Evolutionary conservation across 2,888 invertebrate genomes (phyloP), one percentile per base, ranked within the genome.

Genomic region (Argyresthia albistria): DNA sequence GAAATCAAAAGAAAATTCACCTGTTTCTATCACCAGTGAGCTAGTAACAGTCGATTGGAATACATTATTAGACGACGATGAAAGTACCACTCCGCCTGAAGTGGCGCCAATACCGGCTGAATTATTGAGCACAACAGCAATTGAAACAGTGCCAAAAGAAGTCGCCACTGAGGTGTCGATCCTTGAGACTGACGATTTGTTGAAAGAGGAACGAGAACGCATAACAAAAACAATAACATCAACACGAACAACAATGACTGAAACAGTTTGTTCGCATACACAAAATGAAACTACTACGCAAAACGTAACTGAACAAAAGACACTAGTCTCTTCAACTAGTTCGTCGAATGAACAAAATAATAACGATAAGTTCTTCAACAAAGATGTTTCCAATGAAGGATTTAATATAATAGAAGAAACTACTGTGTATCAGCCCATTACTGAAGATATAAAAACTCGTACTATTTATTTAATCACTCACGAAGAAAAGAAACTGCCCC

Each of bases 401-500:
- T 66, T 72, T 35, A 74, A 73, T 58, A 68, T 76, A 35, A 69
- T 78, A 10, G 72, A 81, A 62, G 76, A 81, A 63, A 64, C 74
- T 46, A 77, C 76, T 54, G 61, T 65, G 7, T 75, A 72, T 54
- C 69, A 73, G 60, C 74, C 78, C 49, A 65, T 73, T 8, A 59
- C 63, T 25, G 67, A 70, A 56, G 72, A 80, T 53, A 55, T 66
- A 39, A 77, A 82, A 65, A 88, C 88, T 14, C 77, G 76, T 54
- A 88, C 80, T 52, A 89, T 93, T 60, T 90, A 91, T 54, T 75
- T 93, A 46, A 93, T 93, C 58, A 93, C 93, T 6, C 93, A 93
- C 56, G 93, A 93, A 75, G 92, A 93, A 76, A 89, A 91, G 60
- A 89, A 90, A 74, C 78, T 91, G 65, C 90, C 90, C 56, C 92